phyloP scores from a whole-genome alignment of 2,888 invertebrate species.

The Drosophila affinis region DNA sequence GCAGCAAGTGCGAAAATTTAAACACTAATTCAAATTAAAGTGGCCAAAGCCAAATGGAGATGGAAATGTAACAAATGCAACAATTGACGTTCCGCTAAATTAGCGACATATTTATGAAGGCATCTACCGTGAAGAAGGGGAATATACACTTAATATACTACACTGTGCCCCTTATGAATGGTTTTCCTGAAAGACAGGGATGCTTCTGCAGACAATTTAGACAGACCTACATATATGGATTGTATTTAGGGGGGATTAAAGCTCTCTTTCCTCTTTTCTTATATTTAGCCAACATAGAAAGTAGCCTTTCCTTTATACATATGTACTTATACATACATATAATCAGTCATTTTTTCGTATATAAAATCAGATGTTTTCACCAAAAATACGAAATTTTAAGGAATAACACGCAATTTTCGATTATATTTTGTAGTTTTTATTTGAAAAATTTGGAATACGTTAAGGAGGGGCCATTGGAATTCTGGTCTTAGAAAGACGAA shows the following conservation, averaged over 20 bases:
- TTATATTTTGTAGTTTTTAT: too few species aligned
- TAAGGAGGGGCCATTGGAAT: too few species aligned
- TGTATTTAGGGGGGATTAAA: too few species aligned
- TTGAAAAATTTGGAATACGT: too few species aligned
- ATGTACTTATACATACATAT: too few species aligned
- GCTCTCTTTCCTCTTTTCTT: too few species aligned
- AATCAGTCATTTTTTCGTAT: not conserved
- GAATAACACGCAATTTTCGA: too few species aligned
- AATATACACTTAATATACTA: not conserved
- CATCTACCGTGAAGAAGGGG: slow-evolving; percentile 29
- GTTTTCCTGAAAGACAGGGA: not conserved
- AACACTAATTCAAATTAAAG: slow-evolving; percentile 42
- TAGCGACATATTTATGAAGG: slow-evolving; percentile 49
- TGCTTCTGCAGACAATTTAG: not conserved
- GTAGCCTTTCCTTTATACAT: not conserved
- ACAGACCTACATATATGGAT: too few species aligned
- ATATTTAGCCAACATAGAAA: not conserved
- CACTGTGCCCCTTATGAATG: slow-evolving; percentile 13
- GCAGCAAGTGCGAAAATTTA: slow-evolving; percentile 41
- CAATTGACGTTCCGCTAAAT: slow-evolving; percentile 64
- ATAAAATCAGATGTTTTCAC: not conserved
- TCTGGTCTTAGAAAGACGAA: too few species aligned
- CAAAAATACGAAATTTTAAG: too few species aligned
- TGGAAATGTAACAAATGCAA: slow-evolving; percentile 6
- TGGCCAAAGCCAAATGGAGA: slow-evolving; percentile 21